These are phyloP conservation scores for Leptinotarsa tumamoca DNA, from an alignment of 2,888 invertebrate species.

Conservation along the genomic window DNA sequence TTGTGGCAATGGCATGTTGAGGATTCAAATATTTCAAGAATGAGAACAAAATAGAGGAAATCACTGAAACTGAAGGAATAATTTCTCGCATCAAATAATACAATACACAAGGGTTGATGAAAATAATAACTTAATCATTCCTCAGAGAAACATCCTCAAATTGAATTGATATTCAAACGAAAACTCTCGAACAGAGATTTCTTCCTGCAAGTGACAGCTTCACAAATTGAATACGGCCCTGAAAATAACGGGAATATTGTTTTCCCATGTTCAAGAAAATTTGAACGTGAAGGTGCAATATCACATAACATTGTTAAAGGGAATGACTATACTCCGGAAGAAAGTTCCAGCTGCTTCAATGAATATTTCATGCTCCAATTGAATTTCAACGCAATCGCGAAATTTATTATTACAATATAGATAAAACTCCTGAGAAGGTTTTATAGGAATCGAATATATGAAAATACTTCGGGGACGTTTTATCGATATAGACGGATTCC, in stretches of 20 bases:
- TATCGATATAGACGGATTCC: neutral
- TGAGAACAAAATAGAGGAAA: too few species aligned
- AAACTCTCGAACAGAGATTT: neutral
- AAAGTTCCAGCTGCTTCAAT: neutral
- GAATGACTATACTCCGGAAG: neutral
- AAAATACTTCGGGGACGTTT: neutral
- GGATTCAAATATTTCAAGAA: too few species aligned
- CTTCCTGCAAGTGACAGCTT: neutral
- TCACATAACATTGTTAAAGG: neutral
- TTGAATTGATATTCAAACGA: too few species aligned
- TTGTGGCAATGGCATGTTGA: too few species aligned
- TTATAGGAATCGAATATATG: constrained; percentile 4
- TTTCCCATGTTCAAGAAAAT: neutral
- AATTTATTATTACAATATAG: neutral
- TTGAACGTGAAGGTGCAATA: neutral
- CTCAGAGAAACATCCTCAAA: too few species aligned
- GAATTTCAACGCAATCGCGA: neutral
- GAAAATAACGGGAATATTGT: neutral
- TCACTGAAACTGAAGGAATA: too few species aligned
- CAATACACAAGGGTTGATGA: too few species aligned
- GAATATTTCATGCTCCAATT: constrained; percentile 3
- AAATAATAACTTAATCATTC: too few species aligned
- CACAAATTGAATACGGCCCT: neutral
- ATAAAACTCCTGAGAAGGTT: neutral
- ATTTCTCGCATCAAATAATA: too few species aligned